phyloP scores from a whole-genome alignment of 2,797 vertebrate species.

The Spheniscus humboldti region DNA sequence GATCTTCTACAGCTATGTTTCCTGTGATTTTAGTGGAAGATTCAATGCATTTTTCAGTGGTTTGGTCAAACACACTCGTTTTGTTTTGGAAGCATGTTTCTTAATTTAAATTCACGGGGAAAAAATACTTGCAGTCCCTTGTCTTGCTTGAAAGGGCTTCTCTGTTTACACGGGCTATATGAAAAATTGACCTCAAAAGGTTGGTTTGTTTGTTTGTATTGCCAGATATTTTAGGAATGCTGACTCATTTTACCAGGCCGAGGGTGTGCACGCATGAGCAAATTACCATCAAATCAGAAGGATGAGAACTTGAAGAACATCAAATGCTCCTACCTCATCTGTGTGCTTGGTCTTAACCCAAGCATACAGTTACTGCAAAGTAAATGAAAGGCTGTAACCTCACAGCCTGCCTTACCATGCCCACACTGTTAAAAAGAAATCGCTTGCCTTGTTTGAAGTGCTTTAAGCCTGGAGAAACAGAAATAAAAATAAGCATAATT shows the following conservation, averaged over 20 bases:
- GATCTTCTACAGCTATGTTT: background rate
- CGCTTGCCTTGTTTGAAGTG: background rate
- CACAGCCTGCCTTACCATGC: background rate
- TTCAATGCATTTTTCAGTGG: background rate
- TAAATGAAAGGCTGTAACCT: background rate
- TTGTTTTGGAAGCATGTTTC: background rate
- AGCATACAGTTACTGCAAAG: background rate
- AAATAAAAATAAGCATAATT: background rate
- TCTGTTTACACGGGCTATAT: background rate
- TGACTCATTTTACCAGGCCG: conserved; percentile 21
- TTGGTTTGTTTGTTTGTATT: conserved; percentile 32
- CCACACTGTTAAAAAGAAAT: background rate
- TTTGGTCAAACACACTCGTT: background rate
- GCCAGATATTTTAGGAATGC: conserved; percentile 30
- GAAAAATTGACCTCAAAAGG: conserved; percentile 14
- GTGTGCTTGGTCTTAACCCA: background rate
- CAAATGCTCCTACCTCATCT: background rate
- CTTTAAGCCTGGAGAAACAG: background rate
- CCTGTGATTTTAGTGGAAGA: background rate
- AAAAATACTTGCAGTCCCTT: background rate
- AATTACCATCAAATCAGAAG: background rate
- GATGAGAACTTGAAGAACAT: background rate
- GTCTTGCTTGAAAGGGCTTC: background rate
- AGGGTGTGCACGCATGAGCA: background rate
- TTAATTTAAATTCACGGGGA: background rate